phyloP scores from a whole-genome alignment of 2,888 invertebrate species.

The Platycheirus rosarum region DNA sequence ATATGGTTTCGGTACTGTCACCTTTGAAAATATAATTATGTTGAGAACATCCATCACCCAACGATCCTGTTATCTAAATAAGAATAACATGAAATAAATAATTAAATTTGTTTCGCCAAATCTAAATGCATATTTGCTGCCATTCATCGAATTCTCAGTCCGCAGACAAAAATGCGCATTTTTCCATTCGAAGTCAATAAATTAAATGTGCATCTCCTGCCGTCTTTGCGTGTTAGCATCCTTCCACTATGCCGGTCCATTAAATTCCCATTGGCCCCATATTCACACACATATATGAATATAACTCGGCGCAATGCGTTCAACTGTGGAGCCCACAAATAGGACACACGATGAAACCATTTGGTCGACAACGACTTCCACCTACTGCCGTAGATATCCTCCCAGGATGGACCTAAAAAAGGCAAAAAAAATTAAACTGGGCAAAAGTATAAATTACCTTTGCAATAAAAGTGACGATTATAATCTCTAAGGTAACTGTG shows the following conservation, averaged over 20 bases:
- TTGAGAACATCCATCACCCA: no score
- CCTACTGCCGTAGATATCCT: conserved; percentile 25
- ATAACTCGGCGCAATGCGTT: background rate
- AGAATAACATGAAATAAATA: no score
- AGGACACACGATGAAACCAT: conserved; percentile 59
- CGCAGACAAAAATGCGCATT: conserved; percentile 13
- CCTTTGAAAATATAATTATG: no score
- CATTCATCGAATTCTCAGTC: conserved; percentile 7
- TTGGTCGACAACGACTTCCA: conserved; percentile 12
- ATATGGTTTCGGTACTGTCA: no score
- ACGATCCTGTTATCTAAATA: no score
- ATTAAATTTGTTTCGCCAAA: no score
- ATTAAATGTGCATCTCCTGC: conserved; percentile 13
- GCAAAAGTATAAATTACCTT: conserved; percentile 55
- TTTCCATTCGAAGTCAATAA: conserved; percentile 33
- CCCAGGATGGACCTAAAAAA: conserved; percentile 13
- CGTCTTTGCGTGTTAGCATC: background rate
- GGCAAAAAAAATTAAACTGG: conserved; percentile 8
- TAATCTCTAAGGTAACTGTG: conserved; percentile 61
- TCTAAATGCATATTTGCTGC: no score
- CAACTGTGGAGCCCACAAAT: conserved; percentile 37
- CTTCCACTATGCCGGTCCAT: conserved; percentile 12
- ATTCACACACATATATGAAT: conserved; percentile 8
- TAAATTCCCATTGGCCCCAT: conserved; percentile 31
- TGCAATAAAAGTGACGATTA: conserved; percentile 68